These are phyloP conservation scores for Gavia stellata DNA, from an alignment of 2,113 vertebrate species.

Conservation along the genomic window DNA sequence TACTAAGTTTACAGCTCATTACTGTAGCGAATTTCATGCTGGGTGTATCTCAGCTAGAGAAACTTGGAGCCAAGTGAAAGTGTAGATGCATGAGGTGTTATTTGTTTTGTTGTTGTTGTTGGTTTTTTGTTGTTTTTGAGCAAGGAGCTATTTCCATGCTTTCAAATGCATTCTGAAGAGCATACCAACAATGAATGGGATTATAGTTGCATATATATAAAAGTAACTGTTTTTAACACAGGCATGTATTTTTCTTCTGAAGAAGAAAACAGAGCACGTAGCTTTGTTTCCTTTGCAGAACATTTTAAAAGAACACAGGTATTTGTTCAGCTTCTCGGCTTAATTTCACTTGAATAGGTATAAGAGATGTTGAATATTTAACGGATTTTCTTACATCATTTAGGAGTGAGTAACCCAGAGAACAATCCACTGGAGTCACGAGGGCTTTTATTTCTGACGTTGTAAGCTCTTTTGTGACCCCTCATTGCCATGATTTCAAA, in stretches of 20 bases:
- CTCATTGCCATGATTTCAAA: not conserved
- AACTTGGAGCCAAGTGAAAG: not conserved
- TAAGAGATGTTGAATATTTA: not conserved
- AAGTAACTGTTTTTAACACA: not conserved
- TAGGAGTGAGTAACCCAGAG: not conserved
- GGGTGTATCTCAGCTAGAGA: not conserved
- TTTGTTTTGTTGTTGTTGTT: not conserved
- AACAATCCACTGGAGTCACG: not conserved
- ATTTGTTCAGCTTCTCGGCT: not conserved
- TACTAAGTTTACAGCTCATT: not conserved
- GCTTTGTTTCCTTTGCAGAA: not conserved
- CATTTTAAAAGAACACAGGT: not conserved
- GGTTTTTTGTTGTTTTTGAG: not conserved
- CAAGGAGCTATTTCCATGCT: not conserved
- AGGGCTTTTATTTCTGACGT: not conserved
- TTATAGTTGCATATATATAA: not conserved
- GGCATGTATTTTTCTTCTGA: not conserved
- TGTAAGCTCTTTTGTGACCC: not conserved
- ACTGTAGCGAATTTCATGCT: not conserved
- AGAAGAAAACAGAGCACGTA: not conserved
- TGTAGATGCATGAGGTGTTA: not conserved
- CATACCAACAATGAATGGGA: not conserved
- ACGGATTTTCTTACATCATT: not conserved
- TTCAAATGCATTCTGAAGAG: not conserved
- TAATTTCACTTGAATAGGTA: not conserved